Evolutionary conservation across 2,888 invertebrate genomes (phyloP).

Genomic region (Gastracanthus pulcherrimus): DNA sequence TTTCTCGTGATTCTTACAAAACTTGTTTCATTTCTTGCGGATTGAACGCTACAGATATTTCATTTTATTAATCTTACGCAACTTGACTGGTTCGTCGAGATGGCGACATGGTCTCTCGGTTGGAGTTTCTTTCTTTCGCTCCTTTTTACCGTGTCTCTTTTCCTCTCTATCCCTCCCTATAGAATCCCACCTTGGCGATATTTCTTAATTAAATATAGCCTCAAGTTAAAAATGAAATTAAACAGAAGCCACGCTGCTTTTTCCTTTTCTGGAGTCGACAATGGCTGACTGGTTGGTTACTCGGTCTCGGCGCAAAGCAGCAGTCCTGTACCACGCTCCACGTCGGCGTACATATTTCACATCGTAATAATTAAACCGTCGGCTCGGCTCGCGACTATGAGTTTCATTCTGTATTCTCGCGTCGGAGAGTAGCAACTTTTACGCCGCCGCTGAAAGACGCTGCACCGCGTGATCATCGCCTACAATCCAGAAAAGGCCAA

Average conservation of each 20-base stretch:
- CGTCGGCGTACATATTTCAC: constrained; percentile 70
- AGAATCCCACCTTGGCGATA: constrained; percentile 66
- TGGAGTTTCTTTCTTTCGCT: constrained; percentile 8
- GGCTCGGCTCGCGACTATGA: constrained; percentile 64
- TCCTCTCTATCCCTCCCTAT: background rate
- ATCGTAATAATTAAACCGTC: constrained; percentile 71
- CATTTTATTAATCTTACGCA: constrained; percentile 50
- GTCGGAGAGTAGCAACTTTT: constrained; percentile 56
- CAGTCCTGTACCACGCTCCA: constrained; percentile 60
- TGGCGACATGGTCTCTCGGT: constrained; percentile 35
- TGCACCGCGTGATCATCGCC: constrained; percentile 41
- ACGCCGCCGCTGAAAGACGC: constrained; percentile 52
- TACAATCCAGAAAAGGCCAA: background rate
- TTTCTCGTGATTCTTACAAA: constrained; percentile 25
- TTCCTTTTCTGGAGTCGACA: constrained; percentile 66
- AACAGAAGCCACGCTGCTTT: constrained; percentile 69
- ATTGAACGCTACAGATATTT: constrained; percentile 54
- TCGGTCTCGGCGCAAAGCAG: constrained; percentile 65
- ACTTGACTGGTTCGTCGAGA: constrained; percentile 32
- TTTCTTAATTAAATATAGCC: constrained; percentile 74
- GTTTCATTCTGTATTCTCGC: constrained; percentile 63
- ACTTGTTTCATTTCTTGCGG: constrained; percentile 44
- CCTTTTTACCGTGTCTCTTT: background rate
- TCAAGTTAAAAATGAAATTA: constrained; percentile 73
- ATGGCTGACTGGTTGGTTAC: constrained; percentile 69